Evolutionary conservation across 2,797 vertebrate species (phyloP).

Genomic region (Pantherophis vulpinus): DNA sequence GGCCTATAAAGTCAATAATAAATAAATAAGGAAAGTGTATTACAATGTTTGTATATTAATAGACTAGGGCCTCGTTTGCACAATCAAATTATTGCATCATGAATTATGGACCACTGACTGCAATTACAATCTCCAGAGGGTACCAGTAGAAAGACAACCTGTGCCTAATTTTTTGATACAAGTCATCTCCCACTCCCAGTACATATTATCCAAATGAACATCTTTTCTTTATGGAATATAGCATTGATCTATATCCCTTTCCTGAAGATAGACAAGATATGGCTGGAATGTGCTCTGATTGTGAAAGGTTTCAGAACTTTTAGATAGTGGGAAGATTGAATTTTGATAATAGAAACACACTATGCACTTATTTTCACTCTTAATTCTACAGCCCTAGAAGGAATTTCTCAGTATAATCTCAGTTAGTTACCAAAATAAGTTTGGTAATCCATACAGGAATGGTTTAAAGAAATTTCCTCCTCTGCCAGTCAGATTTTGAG

Average conservation of each 20-base stretch:
- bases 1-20: not conserved
- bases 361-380: not conserved
- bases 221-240: not conserved
- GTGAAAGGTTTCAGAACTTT: not conserved
- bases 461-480: not conserved
- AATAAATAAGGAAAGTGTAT: not conserved
- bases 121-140: not conserved
- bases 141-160: not conserved
- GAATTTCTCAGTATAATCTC: not conserved
- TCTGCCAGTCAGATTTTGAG: not conserved
- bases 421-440: not conserved
- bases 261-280: not conserved
- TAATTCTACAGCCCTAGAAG: not conserved
- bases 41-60: not conserved
- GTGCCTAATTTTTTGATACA: not conserved
- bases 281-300: not conserved
- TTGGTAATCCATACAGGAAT: not conserved
- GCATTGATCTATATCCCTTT: not conserved
- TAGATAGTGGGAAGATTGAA: not conserved
- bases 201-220: not conserved
- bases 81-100: not conserved
- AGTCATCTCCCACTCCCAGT: not conserved
- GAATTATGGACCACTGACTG: not conserved
- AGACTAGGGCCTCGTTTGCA: not conserved
- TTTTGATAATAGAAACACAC: not conserved